Base-by-base conservation (phyloP, 2,888 invertebrate species). In the Hyppa rectilinea region DNA sequence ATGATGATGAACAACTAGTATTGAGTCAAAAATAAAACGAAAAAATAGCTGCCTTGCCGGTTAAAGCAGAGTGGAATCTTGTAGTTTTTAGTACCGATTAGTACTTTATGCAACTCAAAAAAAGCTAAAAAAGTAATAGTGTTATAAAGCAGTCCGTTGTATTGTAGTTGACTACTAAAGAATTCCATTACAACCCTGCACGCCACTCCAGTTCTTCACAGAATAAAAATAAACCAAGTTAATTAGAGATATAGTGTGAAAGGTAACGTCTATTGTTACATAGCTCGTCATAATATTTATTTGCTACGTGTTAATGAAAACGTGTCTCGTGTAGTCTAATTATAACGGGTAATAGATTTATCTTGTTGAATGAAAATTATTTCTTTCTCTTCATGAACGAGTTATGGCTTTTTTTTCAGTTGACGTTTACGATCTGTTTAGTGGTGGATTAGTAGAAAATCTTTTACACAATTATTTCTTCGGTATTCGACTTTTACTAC, bases 131-230 rank as follows among this genome's bases (percentile, higher is more conserved):
- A 67, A 72, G 36, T 67, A 75, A 62, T 40, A 45, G 53, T 47
- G 50, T 34, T 34, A 55, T 36, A 23, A 40, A 43, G 80, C 53
- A 2, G 53, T 50, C 34, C 6, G 45, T 47, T 67, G 53, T 49
- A 72, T 47, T 67, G 53, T 49, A 72, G 72, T 62, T 38, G 49
- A 58, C 81, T 70, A 65, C 63, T 74, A 66, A 62, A 80, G 53
- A 74, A 83, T 69, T 80, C 83, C 75, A 83, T 80, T 80, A 83
- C 53, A 67, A 43, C 64, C 38, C 63, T 58, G 70, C 67, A 74
- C 52, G 23, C 64, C n/a, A 65, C 45, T 36, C 49, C 23, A 49
- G 67, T 65, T 68, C 53, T 60, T 50, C 36, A 47, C 36, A 26
- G 52, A 55, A 62, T 62, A 66, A 71, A 75, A 68, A 82, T 68